phyloP scores from a whole-genome alignment of 2,888 invertebrate genomes.

The Boloria selene region DNA sequence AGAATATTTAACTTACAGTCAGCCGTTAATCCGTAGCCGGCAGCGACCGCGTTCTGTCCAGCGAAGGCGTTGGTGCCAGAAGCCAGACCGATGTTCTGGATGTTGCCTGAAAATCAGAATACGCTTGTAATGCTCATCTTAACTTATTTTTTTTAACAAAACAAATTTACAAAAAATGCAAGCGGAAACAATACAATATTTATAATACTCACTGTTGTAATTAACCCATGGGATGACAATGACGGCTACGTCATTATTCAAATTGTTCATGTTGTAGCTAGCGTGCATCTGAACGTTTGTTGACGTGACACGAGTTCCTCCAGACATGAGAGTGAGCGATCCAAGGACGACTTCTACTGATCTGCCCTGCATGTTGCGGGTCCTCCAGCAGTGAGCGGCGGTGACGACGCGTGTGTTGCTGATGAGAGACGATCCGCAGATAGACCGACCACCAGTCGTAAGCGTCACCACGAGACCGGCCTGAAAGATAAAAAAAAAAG shows the following conservation, averaged over 20 bases:
- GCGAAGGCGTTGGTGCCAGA: constrained; percentile 41
- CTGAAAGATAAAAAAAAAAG: too few species aligned
- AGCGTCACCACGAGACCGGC: too few species aligned
- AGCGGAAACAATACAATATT: too few species aligned
- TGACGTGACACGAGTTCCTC: constrained; percentile 44
- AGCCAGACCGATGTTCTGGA: constrained; percentile 41
- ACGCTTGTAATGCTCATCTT: neutral
- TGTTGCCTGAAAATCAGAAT: constrained; percentile 14
- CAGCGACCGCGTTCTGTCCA: constrained; percentile 42
- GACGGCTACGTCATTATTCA: constrained; percentile 50
- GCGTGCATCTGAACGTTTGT: constrained; percentile 45
- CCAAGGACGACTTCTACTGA: neutral
- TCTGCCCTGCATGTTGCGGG: too few species aligned
- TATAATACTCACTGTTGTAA: constrained; percentile 41
- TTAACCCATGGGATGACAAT: constrained; percentile 39
- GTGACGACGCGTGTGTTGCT: neutral
- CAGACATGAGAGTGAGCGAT: constrained; percentile 37
- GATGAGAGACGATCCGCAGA: too few species aligned
- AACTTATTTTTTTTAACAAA: neutral
- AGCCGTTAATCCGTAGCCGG: constrained; percentile 48
- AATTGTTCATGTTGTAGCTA: constrained; percentile 42
- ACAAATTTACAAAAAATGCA: neutral
- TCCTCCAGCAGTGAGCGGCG: too few species aligned
- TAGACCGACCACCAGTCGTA: too few species aligned
- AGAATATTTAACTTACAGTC: constrained; percentile 41